These are phyloP conservation scores for Agonopterix arenella DNA, from an alignment of 2,888 invertebrate species.

Conservation along the genomic window DNA sequence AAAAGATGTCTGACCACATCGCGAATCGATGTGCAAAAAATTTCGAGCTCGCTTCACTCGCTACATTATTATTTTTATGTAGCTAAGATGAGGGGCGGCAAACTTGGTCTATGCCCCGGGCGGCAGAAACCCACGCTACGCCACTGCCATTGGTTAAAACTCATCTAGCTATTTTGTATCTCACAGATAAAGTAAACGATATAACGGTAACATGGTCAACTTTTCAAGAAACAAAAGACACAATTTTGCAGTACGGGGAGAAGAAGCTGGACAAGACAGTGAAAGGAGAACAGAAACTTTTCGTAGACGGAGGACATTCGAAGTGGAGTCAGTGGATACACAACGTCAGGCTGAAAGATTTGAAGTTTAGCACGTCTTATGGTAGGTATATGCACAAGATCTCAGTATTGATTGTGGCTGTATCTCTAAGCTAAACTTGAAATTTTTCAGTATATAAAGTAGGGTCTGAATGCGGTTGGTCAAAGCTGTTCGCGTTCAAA, in stretches of 20 bases:
- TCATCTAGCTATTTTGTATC: too few relatives aligned
- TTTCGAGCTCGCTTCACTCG: too few relatives aligned
- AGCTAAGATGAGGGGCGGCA: too few relatives aligned
- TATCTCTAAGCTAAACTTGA: too few relatives aligned
- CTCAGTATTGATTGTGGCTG: too few relatives aligned
- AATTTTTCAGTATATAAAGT: conserved; percentile 88
- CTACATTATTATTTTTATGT: too few relatives aligned
- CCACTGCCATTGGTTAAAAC: too few relatives aligned
- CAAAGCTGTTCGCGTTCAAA: conserved; percentile 84
- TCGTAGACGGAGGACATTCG: conserved; percentile 1
- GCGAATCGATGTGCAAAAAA: too few relatives aligned
- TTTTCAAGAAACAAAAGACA: neutral
- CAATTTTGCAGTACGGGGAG: neutral
- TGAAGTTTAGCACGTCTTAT: conserved; percentile 2
- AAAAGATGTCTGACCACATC: too few relatives aligned
- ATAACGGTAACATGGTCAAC: conserved; percentile 6
- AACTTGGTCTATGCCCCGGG: too few relatives aligned
- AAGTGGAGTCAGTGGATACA: conserved; percentile 2
- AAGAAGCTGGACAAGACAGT: neutral
- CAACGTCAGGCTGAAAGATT: conserved; percentile 81
- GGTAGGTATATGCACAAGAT: neutral
- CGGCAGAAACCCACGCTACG: too few relatives aligned
- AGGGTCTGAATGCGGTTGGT: conserved; percentile 90
- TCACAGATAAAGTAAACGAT: conserved; percentile 9
- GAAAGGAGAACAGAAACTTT: neutral